Conservation (phyloP, 2,797 vertebrate species). For the Picus viridis region DNA sequence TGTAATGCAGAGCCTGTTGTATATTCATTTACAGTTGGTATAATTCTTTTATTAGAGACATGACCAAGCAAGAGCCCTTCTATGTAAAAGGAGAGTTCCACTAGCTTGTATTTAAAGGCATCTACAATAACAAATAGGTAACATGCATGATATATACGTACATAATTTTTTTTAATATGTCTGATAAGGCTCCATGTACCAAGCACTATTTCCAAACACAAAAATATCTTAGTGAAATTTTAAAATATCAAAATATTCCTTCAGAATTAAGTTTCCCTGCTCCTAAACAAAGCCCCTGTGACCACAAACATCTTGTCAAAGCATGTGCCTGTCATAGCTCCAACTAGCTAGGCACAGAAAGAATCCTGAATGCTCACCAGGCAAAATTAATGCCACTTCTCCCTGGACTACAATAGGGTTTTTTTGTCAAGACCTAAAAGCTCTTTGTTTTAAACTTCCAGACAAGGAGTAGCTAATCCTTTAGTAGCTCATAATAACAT, state of each 20-base stretch:
- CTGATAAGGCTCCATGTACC: background rate
- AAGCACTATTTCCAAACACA: background rate
- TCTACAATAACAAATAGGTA: constrained; percentile 12
- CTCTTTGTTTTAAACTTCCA: background rate
- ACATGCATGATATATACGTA: background rate
- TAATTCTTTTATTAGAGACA: constrained; percentile 33
- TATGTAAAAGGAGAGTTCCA: constrained; percentile 4
- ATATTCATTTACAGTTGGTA: constrained; percentile 25
- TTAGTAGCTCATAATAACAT: background rate
- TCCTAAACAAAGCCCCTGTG: background rate
- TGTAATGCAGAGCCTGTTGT: background rate
- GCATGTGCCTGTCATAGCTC: background rate
- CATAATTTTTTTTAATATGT: background rate
- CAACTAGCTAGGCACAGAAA: background rate
- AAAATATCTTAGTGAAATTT: background rate
- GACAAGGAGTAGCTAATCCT: background rate
- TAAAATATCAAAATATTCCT: background rate
- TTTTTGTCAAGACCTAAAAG: constrained; percentile 3
- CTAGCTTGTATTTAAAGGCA: constrained; percentile 8
- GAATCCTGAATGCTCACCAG: background rate
- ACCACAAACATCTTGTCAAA: background rate
- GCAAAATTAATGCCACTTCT: background rate
- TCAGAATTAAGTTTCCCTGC: background rate
- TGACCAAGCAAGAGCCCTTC: background rate
- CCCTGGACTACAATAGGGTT: background rate